Evolutionary conservation across 2,113 vertebrate species (phyloP), one percentile per base, ranked within the genome.

Genomic region (Blennius ocellaris): DNA sequence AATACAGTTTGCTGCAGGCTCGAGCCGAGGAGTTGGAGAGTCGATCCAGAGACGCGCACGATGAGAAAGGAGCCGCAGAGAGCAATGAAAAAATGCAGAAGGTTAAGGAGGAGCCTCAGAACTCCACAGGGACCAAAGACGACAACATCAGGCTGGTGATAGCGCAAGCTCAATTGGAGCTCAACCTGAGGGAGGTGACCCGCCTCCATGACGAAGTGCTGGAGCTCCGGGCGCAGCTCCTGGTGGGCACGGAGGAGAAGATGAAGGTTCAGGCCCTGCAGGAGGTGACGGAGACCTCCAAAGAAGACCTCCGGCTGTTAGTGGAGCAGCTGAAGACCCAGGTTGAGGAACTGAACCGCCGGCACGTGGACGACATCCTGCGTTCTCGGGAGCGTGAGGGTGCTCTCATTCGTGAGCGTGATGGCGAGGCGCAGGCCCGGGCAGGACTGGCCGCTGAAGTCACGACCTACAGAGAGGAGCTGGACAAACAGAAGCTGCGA

Each of bases 251-350:
- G 7, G 92, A 91, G 30, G 94, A 95, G 70, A 92, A 52, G 36
- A 92, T 97, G 73, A 95, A 92, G 84, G 73, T 90, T 17, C 94
- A 94, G 89, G 89, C 93, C 15, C 90, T 95, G 69, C 93, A 97
- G 77, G 88, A 92, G 17, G 83, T 95, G 72, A 78, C 91, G 0
- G 93, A 94, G 73, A 64, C 87, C 8, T 87, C 93, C 52, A 75
- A 94, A 60, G 85, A 89, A 12, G 95, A 98, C 77, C 94, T 97
- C 44, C 91, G 90, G 44, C 52, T 5, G 0, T 87, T 96, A 30
- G 88, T 91, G 3, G 94, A 96, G 76, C 95, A 96, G 55, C 94
- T 98, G 47, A 95, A 97, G 73, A 93, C 89, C 54, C 96, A 97
- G 69, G 95, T 81, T 0, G 95, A 97, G 81, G 92, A 93, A 66